A percentile compares a stretch with the other conserved stretches of the same genome.
Conservation (phyloP, 2,797 vertebrate genomes). For the Eutrigla gurnardus region DNA sequence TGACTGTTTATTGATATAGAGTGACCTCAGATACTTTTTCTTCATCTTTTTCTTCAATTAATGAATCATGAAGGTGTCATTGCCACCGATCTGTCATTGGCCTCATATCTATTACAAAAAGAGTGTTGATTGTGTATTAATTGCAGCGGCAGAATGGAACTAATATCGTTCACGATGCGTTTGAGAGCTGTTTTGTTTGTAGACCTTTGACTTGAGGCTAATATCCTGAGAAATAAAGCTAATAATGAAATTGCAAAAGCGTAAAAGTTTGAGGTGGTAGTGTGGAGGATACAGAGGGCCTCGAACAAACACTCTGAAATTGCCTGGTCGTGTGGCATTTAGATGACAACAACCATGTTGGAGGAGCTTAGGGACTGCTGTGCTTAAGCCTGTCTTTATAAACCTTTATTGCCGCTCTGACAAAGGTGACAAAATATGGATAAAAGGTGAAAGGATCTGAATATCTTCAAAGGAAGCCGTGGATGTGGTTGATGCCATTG, state of each 20-base stretch:
- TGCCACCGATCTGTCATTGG: too few species aligned
- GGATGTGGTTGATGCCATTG: slow-evolving; percentile 6
- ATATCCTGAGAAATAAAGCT: slow-evolving; percentile 6
- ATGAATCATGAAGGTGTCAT: too few species aligned
- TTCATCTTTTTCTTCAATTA: not conserved
- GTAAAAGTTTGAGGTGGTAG: not conserved
- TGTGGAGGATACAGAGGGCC: not conserved
- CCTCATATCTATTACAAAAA: too few species aligned
- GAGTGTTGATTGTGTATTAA: not conserved
- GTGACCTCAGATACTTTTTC: not conserved
- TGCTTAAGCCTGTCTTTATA: slow-evolving; percentile 8
- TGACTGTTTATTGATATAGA: slow-evolving; percentile 7
- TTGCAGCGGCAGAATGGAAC: not conserved
- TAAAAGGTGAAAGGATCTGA: slow-evolving; percentile 7
- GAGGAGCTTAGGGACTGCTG: slow-evolving; percentile 5
- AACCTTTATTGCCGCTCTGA: not conserved
- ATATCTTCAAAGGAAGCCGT: slow-evolving; percentile 17
- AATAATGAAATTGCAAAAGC: not conserved
- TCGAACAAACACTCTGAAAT: not conserved
- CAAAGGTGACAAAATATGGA: not conserved
- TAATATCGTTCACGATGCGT: not conserved
- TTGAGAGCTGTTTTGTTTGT: not conserved
- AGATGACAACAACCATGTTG: not conserved
- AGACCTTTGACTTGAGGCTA: slow-evolving; percentile 3
- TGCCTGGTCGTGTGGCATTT: not conserved